Evolutionary conservation across 2,888 invertebrate genomes (phyloP).

Genomic region (Cyclophora punctaria): DNA sequence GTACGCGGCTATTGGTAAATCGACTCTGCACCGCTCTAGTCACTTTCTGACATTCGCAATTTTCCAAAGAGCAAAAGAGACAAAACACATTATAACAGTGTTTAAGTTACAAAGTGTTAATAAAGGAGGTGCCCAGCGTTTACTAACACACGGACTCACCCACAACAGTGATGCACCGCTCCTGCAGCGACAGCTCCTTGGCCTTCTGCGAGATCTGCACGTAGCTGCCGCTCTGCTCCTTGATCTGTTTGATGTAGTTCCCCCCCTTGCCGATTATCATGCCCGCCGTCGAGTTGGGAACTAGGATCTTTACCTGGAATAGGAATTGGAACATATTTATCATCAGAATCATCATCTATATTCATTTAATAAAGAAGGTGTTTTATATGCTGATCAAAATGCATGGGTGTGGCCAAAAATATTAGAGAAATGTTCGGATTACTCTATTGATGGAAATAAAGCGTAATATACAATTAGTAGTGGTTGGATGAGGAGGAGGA

Average conservation of each 20-base stretch:
- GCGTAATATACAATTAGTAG: too few species aligned
- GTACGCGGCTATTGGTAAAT: too few species aligned
- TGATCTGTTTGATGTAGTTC: conserved; percentile 96
- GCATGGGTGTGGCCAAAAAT: too few species aligned
- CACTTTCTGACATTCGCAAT: too few species aligned
- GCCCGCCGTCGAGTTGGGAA: conserved; percentile 97
- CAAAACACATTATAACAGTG: too few species aligned
- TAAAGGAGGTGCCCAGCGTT: too few species aligned
- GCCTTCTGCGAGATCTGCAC: conserved; percentile 98
- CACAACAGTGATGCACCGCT: conserved; percentile 96
- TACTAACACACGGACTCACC: conserved; percentile 59
- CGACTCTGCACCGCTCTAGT: too few species aligned
- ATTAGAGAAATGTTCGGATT: background rate
- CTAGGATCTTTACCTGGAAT: conserved; percentile 89
- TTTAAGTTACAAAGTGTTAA: too few species aligned
- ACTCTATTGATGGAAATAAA: background rate
- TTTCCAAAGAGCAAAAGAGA: too few species aligned
- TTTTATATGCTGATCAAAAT: background rate
- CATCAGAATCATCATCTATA: background rate
- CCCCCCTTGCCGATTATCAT: conserved; percentile 99
- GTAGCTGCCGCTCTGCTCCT: conserved; percentile 94
- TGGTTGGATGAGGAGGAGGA: background rate
- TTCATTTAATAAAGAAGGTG: background rate
- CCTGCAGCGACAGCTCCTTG: conserved; percentile 93
- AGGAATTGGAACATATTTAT: background rate